These are phyloP conservation scores for Ruditapes philippinarum DNA, from an alignment of 1,140 invertebrate genomes.

Conservation along the genomic window DNA sequence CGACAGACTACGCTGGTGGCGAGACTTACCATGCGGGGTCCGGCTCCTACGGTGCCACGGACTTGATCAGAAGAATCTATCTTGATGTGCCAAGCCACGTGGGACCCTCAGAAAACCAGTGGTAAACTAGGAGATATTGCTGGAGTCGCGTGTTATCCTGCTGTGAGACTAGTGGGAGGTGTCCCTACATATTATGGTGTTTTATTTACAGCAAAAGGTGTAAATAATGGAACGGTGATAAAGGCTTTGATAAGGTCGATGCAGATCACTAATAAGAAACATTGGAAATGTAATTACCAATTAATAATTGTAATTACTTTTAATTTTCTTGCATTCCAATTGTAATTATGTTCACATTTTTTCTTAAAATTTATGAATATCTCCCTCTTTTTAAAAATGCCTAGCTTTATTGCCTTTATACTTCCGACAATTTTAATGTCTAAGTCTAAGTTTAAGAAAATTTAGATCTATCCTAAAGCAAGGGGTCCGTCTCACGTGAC, in stretches of 20 bases:
- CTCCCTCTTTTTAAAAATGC: too few species aligned
- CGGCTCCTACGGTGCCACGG: slow-evolving; percentile 16
- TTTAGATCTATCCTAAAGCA: too few species aligned
- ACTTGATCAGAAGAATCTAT: slow-evolving; percentile 23
- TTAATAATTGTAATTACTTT: too few species aligned
- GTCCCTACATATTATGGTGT: slow-evolving; percentile 44
- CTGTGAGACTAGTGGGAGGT: slow-evolving; percentile 28
- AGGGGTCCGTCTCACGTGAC: too few species aligned
- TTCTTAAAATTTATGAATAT: too few species aligned
- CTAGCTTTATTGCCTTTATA: too few species aligned
- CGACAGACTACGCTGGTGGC: slow-evolving; percentile 46
- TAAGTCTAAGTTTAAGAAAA: too few species aligned
- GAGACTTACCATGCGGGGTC: background rate
- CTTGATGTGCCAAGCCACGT: slow-evolving; percentile 32
- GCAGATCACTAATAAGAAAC: too few species aligned
- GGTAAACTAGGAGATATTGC: background rate
- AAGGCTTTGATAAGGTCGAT: background rate
- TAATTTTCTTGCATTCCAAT: too few species aligned
- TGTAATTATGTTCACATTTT: too few species aligned
- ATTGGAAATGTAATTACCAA: too few species aligned
- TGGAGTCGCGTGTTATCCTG: slow-evolving; percentile 42
- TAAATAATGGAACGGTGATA: background rate
- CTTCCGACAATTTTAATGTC: too few species aligned
- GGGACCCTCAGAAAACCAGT: slow-evolving; percentile 49
- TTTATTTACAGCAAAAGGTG: background rate